phyloP scores from a whole-genome alignment of 2,797 vertebrate species.

The Anguilla anguilla region DNA sequence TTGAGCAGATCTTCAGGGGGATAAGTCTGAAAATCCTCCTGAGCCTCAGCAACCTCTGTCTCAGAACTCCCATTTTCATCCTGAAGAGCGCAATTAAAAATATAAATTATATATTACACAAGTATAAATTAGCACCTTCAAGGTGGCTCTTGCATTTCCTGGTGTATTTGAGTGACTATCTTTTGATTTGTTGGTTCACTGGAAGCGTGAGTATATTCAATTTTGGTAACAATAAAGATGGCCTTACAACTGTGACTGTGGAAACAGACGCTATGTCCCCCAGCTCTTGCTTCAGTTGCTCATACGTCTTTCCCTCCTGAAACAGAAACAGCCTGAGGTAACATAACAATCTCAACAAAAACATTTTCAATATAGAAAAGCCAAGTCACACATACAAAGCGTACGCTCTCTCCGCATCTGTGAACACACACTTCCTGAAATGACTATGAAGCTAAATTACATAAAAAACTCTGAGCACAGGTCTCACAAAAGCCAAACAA shows the following conservation, averaged over 20 bases:
- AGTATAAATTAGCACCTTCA: neutral
- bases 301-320: slow-evolving; percentile 83
- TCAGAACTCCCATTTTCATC: slow-evolving; percentile 51
- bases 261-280: slow-evolving; percentile 65
- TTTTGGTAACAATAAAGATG: neutral
- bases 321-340: slow-evolving; percentile 33
- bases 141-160: neutral
- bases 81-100: slow-evolving; percentile 48
- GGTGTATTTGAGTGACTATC: neutral
- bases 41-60: slow-evolving; percentile 42
- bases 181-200: neutral
- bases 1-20: slow-evolving; percentile 72
- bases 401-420: neutral
- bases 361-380: neutral
- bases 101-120: no score
- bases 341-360: neutral
- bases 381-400: neutral
- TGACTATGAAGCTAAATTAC: slow-evolving; percentile 25
- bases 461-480: neutral
- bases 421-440: neutral
- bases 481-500: neutral
- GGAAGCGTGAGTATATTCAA: neutral
- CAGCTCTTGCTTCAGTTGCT: slow-evolving; percentile 82
- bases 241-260: slow-evolving; percentile 65
- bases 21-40: slow-evolving; percentile 53